Percentiles rank a stretch among this genome's conserved stretches.
These are phyloP conservation scores for Cliona cf. orientalis DNA, from an alignment of 37 sponge, comb jelly and placozoan species.

Conservation along the genomic window DNA sequence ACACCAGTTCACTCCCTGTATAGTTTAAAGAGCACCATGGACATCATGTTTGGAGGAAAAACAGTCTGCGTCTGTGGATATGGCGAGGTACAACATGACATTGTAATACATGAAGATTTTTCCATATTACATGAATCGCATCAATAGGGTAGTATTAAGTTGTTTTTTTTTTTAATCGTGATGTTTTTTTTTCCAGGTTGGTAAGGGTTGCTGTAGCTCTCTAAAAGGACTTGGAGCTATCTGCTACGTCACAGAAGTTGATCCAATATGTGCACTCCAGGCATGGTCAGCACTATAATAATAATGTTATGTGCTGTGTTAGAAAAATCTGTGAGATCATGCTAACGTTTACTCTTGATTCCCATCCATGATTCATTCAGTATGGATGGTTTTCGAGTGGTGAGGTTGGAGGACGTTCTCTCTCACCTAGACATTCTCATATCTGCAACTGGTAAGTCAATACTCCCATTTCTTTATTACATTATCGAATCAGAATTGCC, in stretches of 20 bases:
- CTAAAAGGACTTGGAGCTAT: conserved; percentile 82
- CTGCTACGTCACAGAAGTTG: conserved; percentile 85
- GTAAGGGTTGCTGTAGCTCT: conserved; percentile 88
- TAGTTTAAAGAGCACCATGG: conserved; percentile 79
- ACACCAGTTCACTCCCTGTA: too few species aligned
- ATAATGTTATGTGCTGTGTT: neutral
- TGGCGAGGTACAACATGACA: conserved; percentile 77
- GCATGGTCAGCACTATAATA: conserved; percentile 67
- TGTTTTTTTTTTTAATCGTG: too few species aligned
- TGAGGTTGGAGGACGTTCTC: conserved; percentile 81
- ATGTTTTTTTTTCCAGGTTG: too few species aligned
- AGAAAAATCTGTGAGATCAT: neutral
- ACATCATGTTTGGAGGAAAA: conserved; percentile 91
- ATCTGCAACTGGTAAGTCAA: conserved; percentile 78
- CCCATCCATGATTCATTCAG: conserved; percentile 12
- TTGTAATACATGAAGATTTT: neutral
- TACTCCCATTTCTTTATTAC: neutral
- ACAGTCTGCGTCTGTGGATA: conserved; percentile 82
- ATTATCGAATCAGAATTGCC: neutral
- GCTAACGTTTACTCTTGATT: neutral
- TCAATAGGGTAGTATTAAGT: too few species aligned
- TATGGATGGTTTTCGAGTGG: conserved; percentile 88
- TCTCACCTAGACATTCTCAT: conserved; percentile 79
- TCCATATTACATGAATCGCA: too few species aligned
- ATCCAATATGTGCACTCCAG: conserved; percentile 96